A percentile compares a stretch with the other conserved stretches of the same genome.
Conservation (phyloP, 2,888 invertebrate species). For the Pristionchus exspectatus region DNA sequence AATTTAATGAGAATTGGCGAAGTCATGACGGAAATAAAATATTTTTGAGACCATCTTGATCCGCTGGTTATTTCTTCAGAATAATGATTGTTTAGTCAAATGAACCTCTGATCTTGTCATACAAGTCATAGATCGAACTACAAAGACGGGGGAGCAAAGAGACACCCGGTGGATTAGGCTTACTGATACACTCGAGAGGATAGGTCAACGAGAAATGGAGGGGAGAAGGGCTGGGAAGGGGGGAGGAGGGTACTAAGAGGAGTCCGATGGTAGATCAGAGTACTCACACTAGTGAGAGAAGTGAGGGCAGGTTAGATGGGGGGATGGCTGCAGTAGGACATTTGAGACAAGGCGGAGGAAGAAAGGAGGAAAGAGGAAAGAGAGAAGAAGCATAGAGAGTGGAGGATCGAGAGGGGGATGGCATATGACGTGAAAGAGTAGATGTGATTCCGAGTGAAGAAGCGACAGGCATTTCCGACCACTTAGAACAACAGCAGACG, state of each 20-base stretch:
- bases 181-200: conserved; percentile 47
- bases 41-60: neutral
- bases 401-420: conserved; percentile 30
- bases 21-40: neutral
- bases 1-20: neutral
- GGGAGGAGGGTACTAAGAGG: neutral
- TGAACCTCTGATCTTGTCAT: neutral
- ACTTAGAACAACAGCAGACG: conserved; percentile 2
- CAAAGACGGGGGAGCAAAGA: conserved; percentile 9
- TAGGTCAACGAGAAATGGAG: conserved; percentile 8
- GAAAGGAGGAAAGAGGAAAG: conserved; percentile 10
- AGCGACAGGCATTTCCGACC: conserved; percentile 16
- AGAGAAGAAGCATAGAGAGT: conserved; percentile 9
- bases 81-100: neutral
- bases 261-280: conserved; percentile 33
- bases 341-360: conserved; percentile 39
- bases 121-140: neutral
- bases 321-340: conserved; percentile 41
- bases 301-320: conserved; percentile 15
- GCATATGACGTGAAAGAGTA: conserved; percentile 44
- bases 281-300: conserved; percentile 31
- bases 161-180: conserved; percentile 8
- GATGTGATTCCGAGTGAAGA: conserved; percentile 26
- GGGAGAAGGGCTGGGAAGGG: neutral
- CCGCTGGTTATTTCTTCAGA: neutral